Percentiles rank a stretch among this genome's conserved stretches.
phyloP scores from a whole-genome alignment of 2,888 invertebrate genomes.

The Micoletzkya japonica region DNA sequence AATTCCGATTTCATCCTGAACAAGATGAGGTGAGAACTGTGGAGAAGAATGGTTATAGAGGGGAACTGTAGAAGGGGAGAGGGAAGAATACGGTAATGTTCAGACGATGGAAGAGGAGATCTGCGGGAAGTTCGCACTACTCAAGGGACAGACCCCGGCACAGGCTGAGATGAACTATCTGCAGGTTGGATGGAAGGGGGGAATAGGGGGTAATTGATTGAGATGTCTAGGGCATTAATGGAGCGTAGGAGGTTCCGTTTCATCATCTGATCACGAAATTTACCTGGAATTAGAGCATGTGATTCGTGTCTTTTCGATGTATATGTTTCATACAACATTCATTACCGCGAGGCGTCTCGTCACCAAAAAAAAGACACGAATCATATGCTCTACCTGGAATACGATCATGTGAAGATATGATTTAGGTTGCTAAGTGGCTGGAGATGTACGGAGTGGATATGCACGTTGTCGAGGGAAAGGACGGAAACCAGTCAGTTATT shows the following conservation, averaged over 20 bases:
- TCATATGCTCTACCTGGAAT: too few relatives aligned
- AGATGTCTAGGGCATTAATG: too few relatives aligned
- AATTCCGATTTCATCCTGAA: constrained; percentile 91
- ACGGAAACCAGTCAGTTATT: constrained; percentile 78
- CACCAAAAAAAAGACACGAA: too few relatives aligned
- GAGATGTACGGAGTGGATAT: constrained; percentile 99
- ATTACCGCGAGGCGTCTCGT: too few relatives aligned
- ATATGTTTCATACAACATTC: too few relatives aligned
- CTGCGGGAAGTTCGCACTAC: constrained; percentile 75
- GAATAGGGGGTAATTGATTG: background rate
- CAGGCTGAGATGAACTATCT: constrained; percentile 92
- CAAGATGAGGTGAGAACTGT: constrained; percentile 65
- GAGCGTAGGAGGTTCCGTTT: too few relatives aligned
- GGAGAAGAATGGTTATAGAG: background rate
- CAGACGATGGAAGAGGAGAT: constrained; percentile 30
- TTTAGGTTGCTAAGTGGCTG: constrained; percentile 79
- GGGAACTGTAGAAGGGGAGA: too few relatives aligned
- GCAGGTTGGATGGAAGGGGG: constrained; percentile 75
- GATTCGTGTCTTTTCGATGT: too few relatives aligned
- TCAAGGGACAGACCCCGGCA: constrained; percentile 88
- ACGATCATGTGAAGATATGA: background rate
- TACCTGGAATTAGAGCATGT: too few relatives aligned
- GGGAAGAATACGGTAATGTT: background rate
- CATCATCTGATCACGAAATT: background rate
- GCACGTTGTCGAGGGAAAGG: constrained; percentile 83